Evolutionary conservation across 2,113 vertebrate genomes (phyloP).

Genomic region (Grammomys surdaster): DNA sequence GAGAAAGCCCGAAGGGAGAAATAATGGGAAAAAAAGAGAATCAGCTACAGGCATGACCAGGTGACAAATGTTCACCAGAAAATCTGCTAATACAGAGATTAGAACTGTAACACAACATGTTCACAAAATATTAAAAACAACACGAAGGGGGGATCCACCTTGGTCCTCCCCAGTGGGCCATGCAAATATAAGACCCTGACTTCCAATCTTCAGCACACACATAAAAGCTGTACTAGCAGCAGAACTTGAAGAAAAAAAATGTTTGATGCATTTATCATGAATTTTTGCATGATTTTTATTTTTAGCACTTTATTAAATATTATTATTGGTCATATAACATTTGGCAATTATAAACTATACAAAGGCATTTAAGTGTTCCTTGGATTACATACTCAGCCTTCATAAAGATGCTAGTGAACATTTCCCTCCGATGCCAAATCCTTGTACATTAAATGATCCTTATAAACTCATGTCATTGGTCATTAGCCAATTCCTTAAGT

Average conservation of each 20-base stretch:
- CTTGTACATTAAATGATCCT: neutral
- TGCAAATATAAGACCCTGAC: neutral
- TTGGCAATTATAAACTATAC: neutral
- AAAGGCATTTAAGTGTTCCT: neutral
- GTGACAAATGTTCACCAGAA: neutral
- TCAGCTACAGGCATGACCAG: no score
- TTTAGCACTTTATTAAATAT: neutral
- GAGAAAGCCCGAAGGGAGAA: neutral
- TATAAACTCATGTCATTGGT: neutral
- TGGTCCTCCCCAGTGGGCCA: neutral
- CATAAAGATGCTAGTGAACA: neutral
- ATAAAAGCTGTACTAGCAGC: neutral
- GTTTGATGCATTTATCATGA: neutral
- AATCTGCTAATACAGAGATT: neutral
- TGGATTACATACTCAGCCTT: neutral
- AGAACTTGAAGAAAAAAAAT: neutral
- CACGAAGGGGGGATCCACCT: neutral
- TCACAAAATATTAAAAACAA: neutral
- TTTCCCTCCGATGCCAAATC: slow-evolving; percentile 20
- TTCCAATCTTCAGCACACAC: neutral
- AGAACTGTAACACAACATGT: neutral
- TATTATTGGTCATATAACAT: neutral
- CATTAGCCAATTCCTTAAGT: neutral
- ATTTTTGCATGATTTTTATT: neutral
- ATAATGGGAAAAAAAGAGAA: neutral